These are phyloP conservation scores for Gallinago undulata DNA, from an alignment of 2,113 vertebrate genomes.

Conservation along the genomic window DNA sequence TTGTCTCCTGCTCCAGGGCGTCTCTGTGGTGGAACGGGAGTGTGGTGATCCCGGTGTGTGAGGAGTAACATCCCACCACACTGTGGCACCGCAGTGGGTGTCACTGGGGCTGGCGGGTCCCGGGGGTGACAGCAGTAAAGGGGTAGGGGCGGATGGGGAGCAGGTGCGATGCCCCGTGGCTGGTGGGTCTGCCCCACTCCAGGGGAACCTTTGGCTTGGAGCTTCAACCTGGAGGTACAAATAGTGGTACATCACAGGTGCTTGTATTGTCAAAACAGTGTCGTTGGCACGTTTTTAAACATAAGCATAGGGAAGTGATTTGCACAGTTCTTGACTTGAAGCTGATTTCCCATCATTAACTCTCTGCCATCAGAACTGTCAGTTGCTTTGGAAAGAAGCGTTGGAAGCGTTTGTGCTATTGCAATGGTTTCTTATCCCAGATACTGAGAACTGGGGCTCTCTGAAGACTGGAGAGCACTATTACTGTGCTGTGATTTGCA, in stretches of 20 bases:
- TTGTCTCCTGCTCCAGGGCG: not conserved
- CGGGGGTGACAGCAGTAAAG: not conserved
- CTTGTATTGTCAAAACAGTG: not conserved
- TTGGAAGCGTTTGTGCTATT: not conserved
- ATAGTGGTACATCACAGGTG: not conserved
- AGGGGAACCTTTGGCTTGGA: fast-evolving
- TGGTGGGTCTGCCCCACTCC: not conserved
- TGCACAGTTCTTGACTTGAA: not conserved
- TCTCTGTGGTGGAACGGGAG: fast-evolving
- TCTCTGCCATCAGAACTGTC: not conserved
- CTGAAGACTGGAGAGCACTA: not conserved
- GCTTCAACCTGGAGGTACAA: not conserved
- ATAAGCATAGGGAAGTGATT: not conserved
- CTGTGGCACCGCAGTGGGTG: not conserved
- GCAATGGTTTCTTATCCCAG: not conserved
- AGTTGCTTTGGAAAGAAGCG: not conserved
- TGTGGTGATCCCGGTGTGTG: too few species aligned
- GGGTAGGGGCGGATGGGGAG: too few species aligned
- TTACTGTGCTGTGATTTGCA: not conserved
- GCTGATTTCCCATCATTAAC: not conserved
- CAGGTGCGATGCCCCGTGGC: too few species aligned
- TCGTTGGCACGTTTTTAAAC: not conserved
- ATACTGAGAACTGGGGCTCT: not conserved
- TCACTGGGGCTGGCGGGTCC: not conserved
- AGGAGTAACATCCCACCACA: not conserved